Evolutionary conservation across 2,888 invertebrate genomes (phyloP), one percentile per base, ranked within the genome.

Genomic region (Oxyteleia sp.): DNA sequence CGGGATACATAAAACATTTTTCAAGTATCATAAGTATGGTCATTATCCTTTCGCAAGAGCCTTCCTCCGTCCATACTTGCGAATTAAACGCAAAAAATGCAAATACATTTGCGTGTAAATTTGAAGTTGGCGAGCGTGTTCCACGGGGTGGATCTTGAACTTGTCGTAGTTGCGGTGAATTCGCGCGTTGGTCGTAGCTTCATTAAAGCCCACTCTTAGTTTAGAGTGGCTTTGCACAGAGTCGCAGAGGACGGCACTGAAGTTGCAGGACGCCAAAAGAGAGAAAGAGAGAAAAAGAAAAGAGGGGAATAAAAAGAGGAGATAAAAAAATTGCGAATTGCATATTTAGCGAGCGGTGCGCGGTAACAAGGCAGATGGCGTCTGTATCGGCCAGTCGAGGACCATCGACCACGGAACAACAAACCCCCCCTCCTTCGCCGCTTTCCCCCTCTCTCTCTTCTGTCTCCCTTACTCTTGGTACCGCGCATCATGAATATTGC

Each of bases 191-290:
- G 84, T 66, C 57, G 86, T 86, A 86, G 88, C 88, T 89, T 89
- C 87, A 88, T 89, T 88, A 89, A 89, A 88, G 86, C 82, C 84
- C 88, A 88, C 88, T 88, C 86, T 84, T 86, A 83, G 41, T 59
- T 57, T 59, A 51, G 32, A 66, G 75, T 57, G 75, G 75, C 57
- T 66, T 64, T 57, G 64, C 47, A 45, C 64, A 29, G 49, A 61
- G 53, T 61, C 41, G 63, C 18, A 35, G 74, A 53, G 63, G 41
- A 49, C 29, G 57, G 57, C 16, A 43, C 43, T 49, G 72, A 49
- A 75, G 61, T 64, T 59, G 68, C 32, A 71, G 80, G 61, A 66
- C 43, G 49, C 49, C 15, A 69, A 47, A 35, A 38, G 49, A 47
- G 61, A 64, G 29, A 38, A 43, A 47, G 61, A 64, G 29, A 72